phyloP scores from a whole-genome alignment of 2,797 vertebrate species.

The Arctocebus calabarensis region DNA sequence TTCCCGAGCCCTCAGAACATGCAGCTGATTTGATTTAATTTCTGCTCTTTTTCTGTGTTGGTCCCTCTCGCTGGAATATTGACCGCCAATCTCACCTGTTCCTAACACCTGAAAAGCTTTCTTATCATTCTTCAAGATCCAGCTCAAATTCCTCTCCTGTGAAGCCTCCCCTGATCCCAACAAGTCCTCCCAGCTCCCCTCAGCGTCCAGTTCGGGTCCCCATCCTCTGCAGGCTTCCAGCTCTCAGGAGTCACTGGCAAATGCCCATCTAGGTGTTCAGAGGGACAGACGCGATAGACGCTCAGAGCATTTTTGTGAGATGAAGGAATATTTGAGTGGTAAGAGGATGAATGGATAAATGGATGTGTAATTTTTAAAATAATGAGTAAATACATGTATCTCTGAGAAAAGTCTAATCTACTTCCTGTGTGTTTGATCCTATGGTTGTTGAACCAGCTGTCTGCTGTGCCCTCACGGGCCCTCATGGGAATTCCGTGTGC shows the following conservation, averaged over 20 bases:
- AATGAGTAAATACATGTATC: rapidly evolving
- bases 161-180: background rate
- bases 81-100: background rate
- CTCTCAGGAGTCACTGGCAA: background rate
- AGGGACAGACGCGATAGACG: too few species aligned
- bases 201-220: rapidly evolving
- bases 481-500: background rate
- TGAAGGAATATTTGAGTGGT: background rate
- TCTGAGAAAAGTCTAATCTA: background rate
- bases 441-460: rapidly evolving
- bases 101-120: too few species aligned
- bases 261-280: background rate
- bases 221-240: background rate
- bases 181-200: rapidly evolving
- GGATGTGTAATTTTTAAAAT: background rate
- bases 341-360: background rate
- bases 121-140: background rate
- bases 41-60: background rate
- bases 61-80: background rate
- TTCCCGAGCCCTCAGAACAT: background rate
- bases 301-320: background rate
- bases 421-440: rapidly evolving
- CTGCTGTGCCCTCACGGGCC: too few species aligned
- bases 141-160: background rate
- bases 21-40: too few species aligned